These are phyloP conservation scores for Cotesia vestalis DNA, from an alignment of 1,140 invertebrate genomes.

Conservation along the genomic window DNA sequence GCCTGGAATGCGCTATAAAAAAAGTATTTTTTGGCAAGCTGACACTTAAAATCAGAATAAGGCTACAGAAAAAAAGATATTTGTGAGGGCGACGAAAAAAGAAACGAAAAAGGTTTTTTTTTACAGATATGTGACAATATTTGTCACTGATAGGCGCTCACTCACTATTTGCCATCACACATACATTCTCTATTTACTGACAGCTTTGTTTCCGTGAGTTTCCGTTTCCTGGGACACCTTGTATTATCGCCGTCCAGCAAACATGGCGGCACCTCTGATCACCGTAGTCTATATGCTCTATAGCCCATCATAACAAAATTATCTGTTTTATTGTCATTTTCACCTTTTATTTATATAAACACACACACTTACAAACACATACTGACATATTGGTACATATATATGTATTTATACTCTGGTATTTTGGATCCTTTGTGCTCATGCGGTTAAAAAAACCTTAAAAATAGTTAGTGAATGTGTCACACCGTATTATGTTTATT, in stretches of 20 bases:
- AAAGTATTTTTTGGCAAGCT: no score
- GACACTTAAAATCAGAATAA: not conserved
- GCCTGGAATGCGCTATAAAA: no score
- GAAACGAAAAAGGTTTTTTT: not conserved
- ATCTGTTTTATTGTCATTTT: no score
- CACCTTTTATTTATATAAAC: conserved; percentile 7
- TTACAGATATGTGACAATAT: conserved; percentile 51
- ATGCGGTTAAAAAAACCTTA: not conserved
- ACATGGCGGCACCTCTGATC: conserved; percentile 42
- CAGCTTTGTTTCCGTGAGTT: conserved; percentile 63
- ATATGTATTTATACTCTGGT: not conserved
- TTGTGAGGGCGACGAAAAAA: not conserved
- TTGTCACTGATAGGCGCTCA: conserved; percentile 47
- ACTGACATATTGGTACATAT: not conserved
- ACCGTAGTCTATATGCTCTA: conserved; percentile 21
- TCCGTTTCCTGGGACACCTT: conserved; percentile 60
- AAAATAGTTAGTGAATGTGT: conserved; percentile 23
- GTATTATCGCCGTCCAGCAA: conserved; percentile 31
- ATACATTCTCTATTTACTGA: conserved; percentile 56
- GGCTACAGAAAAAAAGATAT: not conserved
- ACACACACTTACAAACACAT: not conserved
- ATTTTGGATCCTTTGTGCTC: conserved; percentile 1
- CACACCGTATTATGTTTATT: conserved; percentile 8
- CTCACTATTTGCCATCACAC: conserved; percentile 56
- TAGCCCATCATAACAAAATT: conserved; percentile 1